phyloP scores from a whole-genome alignment of 2,888 invertebrate genomes.

The Drosophila fungiperda region DNA sequence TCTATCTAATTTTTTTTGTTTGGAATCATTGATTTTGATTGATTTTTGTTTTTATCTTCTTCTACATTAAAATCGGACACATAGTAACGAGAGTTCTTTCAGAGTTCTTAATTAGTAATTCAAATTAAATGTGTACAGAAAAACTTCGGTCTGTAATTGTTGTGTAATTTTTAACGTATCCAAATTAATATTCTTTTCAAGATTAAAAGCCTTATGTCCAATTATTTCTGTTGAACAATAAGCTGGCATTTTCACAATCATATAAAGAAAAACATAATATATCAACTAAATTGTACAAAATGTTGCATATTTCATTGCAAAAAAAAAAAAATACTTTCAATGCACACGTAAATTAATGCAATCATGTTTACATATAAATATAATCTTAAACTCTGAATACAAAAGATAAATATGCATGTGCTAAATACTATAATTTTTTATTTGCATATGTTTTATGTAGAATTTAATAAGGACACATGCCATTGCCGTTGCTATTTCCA shows the following conservation, averaged over 20 bases:
- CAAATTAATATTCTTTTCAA: background rate
- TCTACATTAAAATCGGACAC: background rate
- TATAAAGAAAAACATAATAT: constrained; percentile 18
- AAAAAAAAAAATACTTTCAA: background rate
- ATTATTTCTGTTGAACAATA: constrained; percentile 3
- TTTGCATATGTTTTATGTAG: constrained; percentile 33
- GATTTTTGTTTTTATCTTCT: constrained; percentile 4
- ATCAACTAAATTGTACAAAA: constrained; percentile 50
- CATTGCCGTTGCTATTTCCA: background rate
- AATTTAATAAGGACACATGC: constrained; percentile 37
- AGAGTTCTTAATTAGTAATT: background rate
- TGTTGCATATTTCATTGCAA: constrained; percentile 28
- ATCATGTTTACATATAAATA: background rate
- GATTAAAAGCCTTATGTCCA: background rate
- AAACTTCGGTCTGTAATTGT: background rate
- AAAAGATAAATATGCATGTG: constrained; percentile 18
- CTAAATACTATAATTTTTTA: constrained; percentile 20
- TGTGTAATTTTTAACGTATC: background rate
- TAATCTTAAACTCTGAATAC: background rate
- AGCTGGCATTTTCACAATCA: constrained; percentile 13
- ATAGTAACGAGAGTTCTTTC: background rate
- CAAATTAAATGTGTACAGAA: background rate
- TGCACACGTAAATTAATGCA: constrained; percentile 9
- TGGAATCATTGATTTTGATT: constrained; percentile 46
- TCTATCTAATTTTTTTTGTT: constrained; percentile 28